phyloP scores from a whole-genome alignment of 2,113 vertebrate species.

The Tetrao urogallus region DNA sequence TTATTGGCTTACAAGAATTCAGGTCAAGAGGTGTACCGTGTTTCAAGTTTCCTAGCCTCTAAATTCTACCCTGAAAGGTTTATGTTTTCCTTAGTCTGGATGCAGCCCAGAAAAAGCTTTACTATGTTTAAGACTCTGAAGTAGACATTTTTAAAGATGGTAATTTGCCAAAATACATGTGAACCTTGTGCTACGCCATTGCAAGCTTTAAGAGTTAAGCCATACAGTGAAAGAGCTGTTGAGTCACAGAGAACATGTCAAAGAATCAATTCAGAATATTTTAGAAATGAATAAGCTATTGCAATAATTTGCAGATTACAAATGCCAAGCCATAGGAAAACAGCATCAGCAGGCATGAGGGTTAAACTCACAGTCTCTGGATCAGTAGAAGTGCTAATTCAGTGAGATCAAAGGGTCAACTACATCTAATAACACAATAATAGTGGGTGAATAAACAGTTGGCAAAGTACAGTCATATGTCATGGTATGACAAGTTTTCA shows the following conservation, averaged over 20 bases:
- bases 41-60: background rate
- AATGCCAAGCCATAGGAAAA: background rate
- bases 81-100: background rate
- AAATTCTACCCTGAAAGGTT: background rate
- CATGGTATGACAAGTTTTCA: conserved; percentile 28
- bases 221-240: background rate
- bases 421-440: conserved; percentile 20
- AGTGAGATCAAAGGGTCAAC: conserved; percentile 20
- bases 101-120: background rate
- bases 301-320: conserved; percentile 1
- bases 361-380: background rate
- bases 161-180: background rate
- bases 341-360: background rate
- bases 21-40: background rate
- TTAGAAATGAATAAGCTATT: background rate
- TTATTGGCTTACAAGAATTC: background rate
- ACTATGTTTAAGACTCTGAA: background rate
- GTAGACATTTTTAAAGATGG: background rate
- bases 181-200: background rate
- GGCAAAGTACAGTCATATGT: conserved; percentile 11
- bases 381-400: conserved; percentile 33
- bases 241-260: background rate
- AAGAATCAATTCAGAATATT: background rate
- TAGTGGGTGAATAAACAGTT: conserved; percentile 10
- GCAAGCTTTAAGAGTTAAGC: background rate